Conservation (phyloP, 1,140 invertebrate genomes). For the Polypedilum vanderplanki region DNA sequence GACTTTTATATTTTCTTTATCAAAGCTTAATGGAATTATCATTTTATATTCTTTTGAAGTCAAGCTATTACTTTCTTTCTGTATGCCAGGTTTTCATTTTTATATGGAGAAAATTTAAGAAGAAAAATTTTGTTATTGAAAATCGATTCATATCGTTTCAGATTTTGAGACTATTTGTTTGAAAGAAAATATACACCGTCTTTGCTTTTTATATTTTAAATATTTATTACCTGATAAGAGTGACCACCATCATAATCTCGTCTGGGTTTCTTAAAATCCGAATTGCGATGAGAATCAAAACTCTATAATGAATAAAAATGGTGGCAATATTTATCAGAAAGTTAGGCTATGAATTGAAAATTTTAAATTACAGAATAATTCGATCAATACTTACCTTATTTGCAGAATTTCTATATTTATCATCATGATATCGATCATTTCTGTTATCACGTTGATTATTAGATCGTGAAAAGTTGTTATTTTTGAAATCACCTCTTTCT, state of each 20-base stretch:
- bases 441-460: background rate
- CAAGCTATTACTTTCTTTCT: background rate
- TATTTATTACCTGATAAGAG: background rate
- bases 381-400: background rate
- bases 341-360: background rate
- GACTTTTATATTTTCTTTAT: too few species aligned
- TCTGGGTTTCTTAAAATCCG: background rate
- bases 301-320: background rate
- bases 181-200: background rate
- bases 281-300: background rate
- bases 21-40: too few species aligned
- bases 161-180: background rate
- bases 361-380: background rate
- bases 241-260: background rate
- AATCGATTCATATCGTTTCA: background rate
- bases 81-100: background rate
- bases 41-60: too few species aligned
- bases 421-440: background rate
- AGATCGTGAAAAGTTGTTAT: background rate
- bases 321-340: background rate
- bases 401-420: background rate
- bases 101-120: slow-evolving; percentile 13
- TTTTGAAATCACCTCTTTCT: background rate
- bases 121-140: slow-evolving; percentile 14
- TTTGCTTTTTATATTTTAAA: background rate